Percentiles rank a stretch among this genome's conserved stretches.
Evolutionary conservation across 2,888 invertebrate genomes (phyloP).

Genomic region (Acronicta psi): DNA sequence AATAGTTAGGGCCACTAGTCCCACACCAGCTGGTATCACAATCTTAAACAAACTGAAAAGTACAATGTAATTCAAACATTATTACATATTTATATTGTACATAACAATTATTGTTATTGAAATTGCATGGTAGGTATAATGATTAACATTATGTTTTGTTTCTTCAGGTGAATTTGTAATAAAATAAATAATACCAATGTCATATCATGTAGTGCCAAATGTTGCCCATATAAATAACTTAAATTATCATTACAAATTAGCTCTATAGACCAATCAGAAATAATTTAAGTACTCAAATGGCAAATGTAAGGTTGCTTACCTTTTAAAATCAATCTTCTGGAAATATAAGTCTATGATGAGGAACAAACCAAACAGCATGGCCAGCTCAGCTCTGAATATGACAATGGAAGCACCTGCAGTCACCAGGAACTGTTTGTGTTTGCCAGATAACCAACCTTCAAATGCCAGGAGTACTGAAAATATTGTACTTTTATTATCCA

Average conservation of each 20-base stretch:
- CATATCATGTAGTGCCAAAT: no score
- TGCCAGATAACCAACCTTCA: slow-evolving; percentile 94
- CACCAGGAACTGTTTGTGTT: slow-evolving; percentile 93
- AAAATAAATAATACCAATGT: no score
- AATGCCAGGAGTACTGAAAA: slow-evolving; percentile 95
- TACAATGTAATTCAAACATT: background rate
- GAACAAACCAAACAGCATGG: slow-evolving; percentile 95
- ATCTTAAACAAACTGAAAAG: slow-evolving; percentile 91
- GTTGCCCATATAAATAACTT: no score
- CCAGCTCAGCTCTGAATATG: slow-evolving; percentile 96
- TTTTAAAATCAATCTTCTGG: slow-evolving; percentile 88
- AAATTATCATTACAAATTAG: no score
- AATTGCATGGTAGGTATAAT: no score
- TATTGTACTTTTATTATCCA: background rate
- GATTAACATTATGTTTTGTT: no score
- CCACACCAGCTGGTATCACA: slow-evolving; percentile 92
- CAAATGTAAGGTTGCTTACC: slow-evolving; percentile 61
- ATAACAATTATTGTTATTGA: background rate
- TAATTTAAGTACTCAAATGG: no score
- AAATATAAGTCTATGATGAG: slow-evolving; percentile 94
- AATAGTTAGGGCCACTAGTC: slow-evolving; percentile 92
- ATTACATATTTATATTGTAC: background rate
- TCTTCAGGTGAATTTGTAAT: no score
- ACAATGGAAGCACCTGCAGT: slow-evolving; percentile 96
- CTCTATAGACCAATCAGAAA: no score